Conservation (phyloP, 2,888 invertebrate genomes). For the Priocnemis perturbator region DNA sequence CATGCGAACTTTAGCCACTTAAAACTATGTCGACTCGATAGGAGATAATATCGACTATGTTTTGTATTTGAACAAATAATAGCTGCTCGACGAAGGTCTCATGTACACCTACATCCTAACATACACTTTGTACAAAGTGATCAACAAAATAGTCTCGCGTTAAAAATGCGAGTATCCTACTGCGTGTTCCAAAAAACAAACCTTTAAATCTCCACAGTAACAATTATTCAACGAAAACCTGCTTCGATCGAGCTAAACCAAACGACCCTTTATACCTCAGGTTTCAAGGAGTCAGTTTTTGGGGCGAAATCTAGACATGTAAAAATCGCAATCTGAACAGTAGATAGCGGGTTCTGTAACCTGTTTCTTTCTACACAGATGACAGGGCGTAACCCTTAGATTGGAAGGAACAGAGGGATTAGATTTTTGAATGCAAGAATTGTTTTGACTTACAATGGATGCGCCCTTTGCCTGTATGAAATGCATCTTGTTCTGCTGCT, state of each 20-base stretch:
- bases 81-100: slow-evolving; percentile 56
- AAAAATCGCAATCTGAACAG: slow-evolving; percentile 94
- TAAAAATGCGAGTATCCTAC: too few relatives aligned
- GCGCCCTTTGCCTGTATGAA: slow-evolving; percentile 85
- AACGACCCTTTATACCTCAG: background rate
- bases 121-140: slow-evolving; percentile 44
- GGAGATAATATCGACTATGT: too few relatives aligned
- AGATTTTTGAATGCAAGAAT: slow-evolving; percentile 73
- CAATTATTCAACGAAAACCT: slow-evolving; percentile 9
- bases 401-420: slow-evolving; percentile 7
- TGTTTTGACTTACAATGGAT: slow-evolving; percentile 78
- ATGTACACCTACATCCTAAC: slow-evolving; percentile 27
- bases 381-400: slow-evolving; percentile 83
- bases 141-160: background rate
- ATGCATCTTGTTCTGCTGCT: slow-evolving; percentile 82
- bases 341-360: slow-evolving; percentile 87
- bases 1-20: too few relatives aligned
- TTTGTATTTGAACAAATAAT: slow-evolving; percentile 10
- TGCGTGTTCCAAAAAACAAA: background rate
- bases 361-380: slow-evolving; percentile 90
- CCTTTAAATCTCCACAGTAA: background rate
- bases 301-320: slow-evolving; percentile 90
- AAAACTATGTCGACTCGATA: too few relatives aligned
- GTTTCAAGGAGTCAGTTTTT: slow-evolving; percentile 73
- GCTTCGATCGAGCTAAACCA: background rate